Base-by-base conservation (phyloP, 2,113 vertebrate genomes). In the Lepus europaeus region DNA sequence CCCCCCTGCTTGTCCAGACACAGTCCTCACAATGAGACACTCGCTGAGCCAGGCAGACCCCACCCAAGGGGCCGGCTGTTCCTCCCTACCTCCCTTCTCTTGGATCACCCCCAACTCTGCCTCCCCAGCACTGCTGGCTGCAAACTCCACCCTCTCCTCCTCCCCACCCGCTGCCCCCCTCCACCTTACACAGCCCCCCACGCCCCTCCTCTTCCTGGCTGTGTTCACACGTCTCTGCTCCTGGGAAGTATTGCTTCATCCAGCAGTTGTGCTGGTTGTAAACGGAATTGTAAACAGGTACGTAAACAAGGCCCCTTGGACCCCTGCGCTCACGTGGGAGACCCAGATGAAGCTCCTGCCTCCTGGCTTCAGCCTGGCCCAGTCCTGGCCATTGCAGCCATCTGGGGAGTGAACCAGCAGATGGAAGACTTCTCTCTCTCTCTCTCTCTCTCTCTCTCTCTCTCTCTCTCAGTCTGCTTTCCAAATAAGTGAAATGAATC, bases 261-360 rank as follows among this genome's bases (percentile, higher is more conserved):
- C 82, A 86, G 92, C 88, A 45, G 36, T 85, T 27, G 68, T 29
- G 45, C 93, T n/a, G 49, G 76, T 49, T 93, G 76, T 81, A 87
- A 84, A 94, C 81, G 51, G 81, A 96, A 90, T 79, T 82, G 96
- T 95, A 90, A 78, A 96, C 56, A 85, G 94, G 72, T 45, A 45
- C 45, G 6, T 45, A 5, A 45, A 45, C 45, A 45, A 45, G 19
- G 56, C 4, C 19, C 56, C 56, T 59, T 19, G 56, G 56, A 59
- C 14, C 56, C 56, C 56, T 59, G 56, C 56, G 6, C 56, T 16
- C 56, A 59, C 19, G 56, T 59, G 56, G 56, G 56, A 59, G 56
- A 59, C 17, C 56, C 19, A 19, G 56, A 19, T 59, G 56, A 59
- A 59, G 56, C 56, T 59, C 45, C 45, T 45, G 45, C 45, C 45